Evolutionary conservation across 2,797 vertebrate species (phyloP), one percentile per base, ranked within the genome.

Genomic region (Potorous gilbertii): DNA sequence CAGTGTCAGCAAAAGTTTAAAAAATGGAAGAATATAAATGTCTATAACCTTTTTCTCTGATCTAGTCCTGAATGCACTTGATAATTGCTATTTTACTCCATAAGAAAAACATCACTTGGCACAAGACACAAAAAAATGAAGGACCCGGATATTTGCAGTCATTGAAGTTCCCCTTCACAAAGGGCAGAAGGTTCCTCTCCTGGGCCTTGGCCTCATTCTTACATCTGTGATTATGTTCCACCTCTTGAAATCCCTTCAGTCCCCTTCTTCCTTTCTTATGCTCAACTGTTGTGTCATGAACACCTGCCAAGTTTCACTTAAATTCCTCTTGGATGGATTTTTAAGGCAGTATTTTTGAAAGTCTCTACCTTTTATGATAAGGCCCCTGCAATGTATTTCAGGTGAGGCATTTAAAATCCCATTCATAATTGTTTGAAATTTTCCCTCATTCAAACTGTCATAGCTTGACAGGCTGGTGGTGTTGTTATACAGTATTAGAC

Each of bases 361-460:
- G 96, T 93, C 92, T 93, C 92, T 95, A 94, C 54, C 92, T 96
- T 97, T 98, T 97, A 96, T 98, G 98, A 94, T 95, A 97, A 97
- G 97, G 95, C 94, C 91, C 91, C 92, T 34, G 96, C 93, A 90
- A 94, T 90, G 96, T 93, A 93, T 96, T 96, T 97, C 97, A 96
- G 97, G 97, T 96, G 96, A 98, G 94, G 95, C 97, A 96, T 97
- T 98, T 97, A 97, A 97, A 97, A 97, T 97, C 97, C 96, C 90
- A 92, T 96, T 98, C 97, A 97, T 97, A 97, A 97, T 97, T 97
- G 98, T 98, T 97, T 97, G 97, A 97, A 98, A 97, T 96, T 93
- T 95, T 96, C 94, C 94, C 97, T 98, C 96, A 97, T 97, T 97
- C 96, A 96, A 97, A 96, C 97, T 98, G 98, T 98, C 97, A 98